Evolutionary conservation across 2,113 vertebrate species (phyloP).

Genomic region (Odontophorus gujanensis): DNA sequence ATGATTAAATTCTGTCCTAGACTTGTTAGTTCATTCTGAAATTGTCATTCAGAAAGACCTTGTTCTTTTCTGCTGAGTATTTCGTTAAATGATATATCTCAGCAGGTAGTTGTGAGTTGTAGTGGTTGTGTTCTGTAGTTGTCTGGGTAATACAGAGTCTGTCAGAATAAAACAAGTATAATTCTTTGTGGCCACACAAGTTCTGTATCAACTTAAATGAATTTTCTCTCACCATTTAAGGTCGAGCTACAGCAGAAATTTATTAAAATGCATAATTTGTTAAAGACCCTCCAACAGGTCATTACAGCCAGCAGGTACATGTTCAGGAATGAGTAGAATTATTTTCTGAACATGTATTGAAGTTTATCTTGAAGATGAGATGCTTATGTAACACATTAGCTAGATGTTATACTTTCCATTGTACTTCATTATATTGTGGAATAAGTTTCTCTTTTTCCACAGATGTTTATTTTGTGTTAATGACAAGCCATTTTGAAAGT

Average conservation of each 20-base stretch:
- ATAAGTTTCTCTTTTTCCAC: neutral
- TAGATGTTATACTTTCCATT: neutral
- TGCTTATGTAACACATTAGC: neutral
- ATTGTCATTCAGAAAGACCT: slow-evolving; percentile 25
- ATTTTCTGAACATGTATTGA: neutral
- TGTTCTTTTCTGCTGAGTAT: slow-evolving; percentile 32
- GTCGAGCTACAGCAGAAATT: neutral
- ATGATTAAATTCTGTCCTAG: slow-evolving; percentile 2
- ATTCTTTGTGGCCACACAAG: neutral
- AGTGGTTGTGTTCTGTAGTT: neutral
- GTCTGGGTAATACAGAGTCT: neutral
- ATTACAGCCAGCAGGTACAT: neutral
- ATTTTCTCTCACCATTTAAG: neutral
- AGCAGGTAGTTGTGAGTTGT: slow-evolving; percentile 18
- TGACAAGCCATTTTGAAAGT: neutral
- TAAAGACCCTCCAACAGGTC: neutral
- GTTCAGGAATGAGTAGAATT: neutral
- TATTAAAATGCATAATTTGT: neutral
- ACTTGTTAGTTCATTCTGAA: slow-evolving; percentile 46
- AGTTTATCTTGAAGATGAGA: neutral
- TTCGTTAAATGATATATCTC: slow-evolving; percentile 48
- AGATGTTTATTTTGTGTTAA: neutral
- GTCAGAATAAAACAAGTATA: slow-evolving; percentile 24
- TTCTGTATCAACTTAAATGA: neutral
- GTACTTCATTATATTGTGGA: neutral